These are phyloP conservation scores for Pocota personata DNA, from an alignment of 2,888 invertebrate species.

Conservation along the genomic window DNA sequence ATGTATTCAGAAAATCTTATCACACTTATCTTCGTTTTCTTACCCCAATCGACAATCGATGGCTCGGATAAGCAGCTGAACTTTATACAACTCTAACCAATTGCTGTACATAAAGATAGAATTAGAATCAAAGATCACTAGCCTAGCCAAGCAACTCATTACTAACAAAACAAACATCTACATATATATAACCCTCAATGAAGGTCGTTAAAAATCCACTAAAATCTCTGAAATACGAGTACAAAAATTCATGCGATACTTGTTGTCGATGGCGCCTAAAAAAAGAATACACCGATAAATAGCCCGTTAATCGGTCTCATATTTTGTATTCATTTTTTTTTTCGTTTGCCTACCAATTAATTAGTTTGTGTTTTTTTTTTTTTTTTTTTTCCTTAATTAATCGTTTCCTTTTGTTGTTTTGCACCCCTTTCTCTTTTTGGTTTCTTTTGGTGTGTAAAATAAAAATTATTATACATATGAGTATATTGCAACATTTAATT, in stretches of 20 bases:
- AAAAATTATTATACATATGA: background rate
- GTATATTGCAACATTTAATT: background rate
- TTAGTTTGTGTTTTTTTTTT: background rate
- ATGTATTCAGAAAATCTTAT: slow-evolving; percentile 33
- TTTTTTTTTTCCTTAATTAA: no score
- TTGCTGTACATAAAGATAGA: background rate
- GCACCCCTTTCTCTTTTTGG: background rate
- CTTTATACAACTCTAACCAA: slow-evolving; percentile 2
- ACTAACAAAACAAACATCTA: background rate
- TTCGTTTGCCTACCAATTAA: background rate
- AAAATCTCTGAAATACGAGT: slow-evolving; percentile 14
- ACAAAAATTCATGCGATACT: slow-evolving; percentile 10
- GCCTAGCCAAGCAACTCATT: background rate
- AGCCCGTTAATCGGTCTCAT: background rate
- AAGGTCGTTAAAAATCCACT: slow-evolving; percentile 29
- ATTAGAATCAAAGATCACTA: background rate
- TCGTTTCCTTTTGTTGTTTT: slow-evolving; percentile 2
- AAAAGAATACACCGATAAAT: slow-evolving; percentile 8
- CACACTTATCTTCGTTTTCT: slow-evolving; percentile 29
- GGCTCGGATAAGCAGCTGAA: slow-evolving; percentile 12
- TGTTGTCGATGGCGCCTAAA: slow-evolving; percentile 47
- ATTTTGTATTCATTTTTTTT: background rate
- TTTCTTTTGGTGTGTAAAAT: background rate
- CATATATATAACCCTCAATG: slow-evolving; percentile 11
- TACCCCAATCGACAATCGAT: slow-evolving; percentile 14